Evolutionary conservation across 2,888 invertebrate species (phyloP).

Genomic region (Salticus scenicus): DNA sequence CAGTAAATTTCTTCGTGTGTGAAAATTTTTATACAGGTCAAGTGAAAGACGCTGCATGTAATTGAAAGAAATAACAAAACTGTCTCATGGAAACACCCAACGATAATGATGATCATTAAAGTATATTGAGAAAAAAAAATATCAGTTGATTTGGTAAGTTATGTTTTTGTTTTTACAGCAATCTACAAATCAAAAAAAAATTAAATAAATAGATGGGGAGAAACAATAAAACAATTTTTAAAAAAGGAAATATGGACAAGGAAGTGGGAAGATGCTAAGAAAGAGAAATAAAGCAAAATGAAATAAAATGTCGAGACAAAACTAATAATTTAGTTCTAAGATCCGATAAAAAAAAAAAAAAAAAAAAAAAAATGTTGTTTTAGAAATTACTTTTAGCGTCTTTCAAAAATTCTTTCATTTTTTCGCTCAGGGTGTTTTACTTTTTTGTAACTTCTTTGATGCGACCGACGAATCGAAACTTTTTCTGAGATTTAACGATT

Average conservation of each 20-base stretch:
- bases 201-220: conserved; percentile 10
- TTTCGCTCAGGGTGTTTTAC: conserved; percentile 56
- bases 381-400: conserved; percentile 68
- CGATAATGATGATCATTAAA: conserved; percentile 66
- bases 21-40: too few relatives aligned
- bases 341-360: conserved; percentile 55
- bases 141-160: conserved; percentile 63
- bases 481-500: conserved; percentile 63
- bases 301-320: conserved; percentile 57
- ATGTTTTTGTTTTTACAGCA: conserved; percentile 53
- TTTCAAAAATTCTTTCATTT: conserved; percentile 59
- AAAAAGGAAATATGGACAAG: too few relatives aligned
- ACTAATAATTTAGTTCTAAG: conserved; percentile 65
- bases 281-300: conserved; percentile 45
- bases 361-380: too few relatives aligned
- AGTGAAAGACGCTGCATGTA: too few relatives aligned
- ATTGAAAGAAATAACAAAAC: too few relatives aligned
- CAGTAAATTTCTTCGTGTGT: too few relatives aligned
- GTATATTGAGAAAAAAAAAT: conserved; percentile 36
- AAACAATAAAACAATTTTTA: too few relatives aligned
- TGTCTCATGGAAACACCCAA: conserved; percentile 43
- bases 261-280: too few relatives aligned
- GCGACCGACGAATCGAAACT: conserved; percentile 56
- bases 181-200: conserved; percentile 22
- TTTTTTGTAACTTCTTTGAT: conserved; percentile 66